Evolutionary conservation across 1,140 invertebrate genomes (phyloP), one percentile per base, ranked within the genome.

Genomic region (Drosophila jambulina): DNA sequence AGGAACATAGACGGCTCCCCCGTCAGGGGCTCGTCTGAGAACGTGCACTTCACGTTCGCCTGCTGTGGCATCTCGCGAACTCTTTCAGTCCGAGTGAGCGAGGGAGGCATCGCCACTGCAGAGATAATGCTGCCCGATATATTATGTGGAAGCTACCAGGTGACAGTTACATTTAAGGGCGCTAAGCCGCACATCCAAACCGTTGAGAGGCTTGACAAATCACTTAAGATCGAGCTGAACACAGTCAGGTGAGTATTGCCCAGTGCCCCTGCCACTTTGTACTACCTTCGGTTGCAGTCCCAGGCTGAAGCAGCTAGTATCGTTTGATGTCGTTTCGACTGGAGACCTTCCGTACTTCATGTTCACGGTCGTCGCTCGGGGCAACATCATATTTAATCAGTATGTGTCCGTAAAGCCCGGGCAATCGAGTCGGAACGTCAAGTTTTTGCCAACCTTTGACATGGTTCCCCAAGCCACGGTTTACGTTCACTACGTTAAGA

Each of bases 401-500:
- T 95, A 96, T 29, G 92, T 97, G 3, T 93, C 94, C 82, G 60
- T 92, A 10, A 0, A 69, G 77, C 0, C 51, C 78, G 21, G 68
- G 29, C 43, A 53, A 13, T 83, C 51, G 54, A 80, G 67, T 12
- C 83, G 93, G 29, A 86, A 80, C 10, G 78, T 94, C 15, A 92
- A 82, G 74, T 95, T 98, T 76, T 93, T 95, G 23, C 95, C 97
- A 0, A 96, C 95, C 3, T 95, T 95, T 68, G 95, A 95, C 7
- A 97, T 98, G 96, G 95, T 97, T 21, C 98, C 98, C 1, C 94
- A 95, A 49, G 95, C 96, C 2, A 95, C 96, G 42, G 93, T 98
- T 3, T 93, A 98, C 25, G 95, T 97, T 8, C 96, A 96, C 82
- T 97, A 96, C 75, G 93, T 97, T 1, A 93, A 93, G n/a, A 93